A percentile compares a stretch with the other conserved stretches of the same genome.
phyloP scores from a whole-genome alignment of 2,888 invertebrate species.

The Leptinotarsa haldemani region DNA sequence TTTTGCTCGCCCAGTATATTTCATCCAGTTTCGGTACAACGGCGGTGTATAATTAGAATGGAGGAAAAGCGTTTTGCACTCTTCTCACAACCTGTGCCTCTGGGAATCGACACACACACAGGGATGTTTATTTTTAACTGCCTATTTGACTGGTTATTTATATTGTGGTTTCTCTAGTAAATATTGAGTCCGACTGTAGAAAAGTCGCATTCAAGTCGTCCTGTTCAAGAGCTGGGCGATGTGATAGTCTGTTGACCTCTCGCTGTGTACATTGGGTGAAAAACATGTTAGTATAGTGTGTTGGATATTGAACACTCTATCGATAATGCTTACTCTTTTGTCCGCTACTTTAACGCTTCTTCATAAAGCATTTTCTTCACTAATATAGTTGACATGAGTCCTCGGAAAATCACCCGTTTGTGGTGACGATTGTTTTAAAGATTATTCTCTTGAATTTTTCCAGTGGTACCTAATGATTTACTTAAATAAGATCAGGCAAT shows the following conservation, averaged over 20 bases:
- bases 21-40: not conserved
- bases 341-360: not conserved
- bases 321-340: too few species aligned
- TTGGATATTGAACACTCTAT: not conserved
- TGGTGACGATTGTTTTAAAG: too few species aligned
- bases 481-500: too few species aligned
- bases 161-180: conserved; percentile 22
- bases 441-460: too few species aligned
- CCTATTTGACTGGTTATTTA: conserved; percentile 35
- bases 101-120: conserved; percentile 3
- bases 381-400: not conserved
- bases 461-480: too few species aligned
- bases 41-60: conserved; percentile 29
- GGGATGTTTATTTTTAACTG: conserved; percentile 37
- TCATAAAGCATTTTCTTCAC: not conserved
- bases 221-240: not conserved
- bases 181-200: not conserved
- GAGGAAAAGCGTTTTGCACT: conserved; percentile 41
- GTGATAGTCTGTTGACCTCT: not conserved
- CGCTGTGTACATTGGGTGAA: not conserved
- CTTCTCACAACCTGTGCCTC: conserved; percentile 33
- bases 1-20: not conserved
- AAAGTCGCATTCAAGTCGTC: not conserved
- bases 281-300: not conserved
- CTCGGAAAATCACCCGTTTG: too few species aligned